phyloP scores from a whole-genome alignment of 2,113 vertebrate genomes.

The Terrapene triunguis region DNA sequence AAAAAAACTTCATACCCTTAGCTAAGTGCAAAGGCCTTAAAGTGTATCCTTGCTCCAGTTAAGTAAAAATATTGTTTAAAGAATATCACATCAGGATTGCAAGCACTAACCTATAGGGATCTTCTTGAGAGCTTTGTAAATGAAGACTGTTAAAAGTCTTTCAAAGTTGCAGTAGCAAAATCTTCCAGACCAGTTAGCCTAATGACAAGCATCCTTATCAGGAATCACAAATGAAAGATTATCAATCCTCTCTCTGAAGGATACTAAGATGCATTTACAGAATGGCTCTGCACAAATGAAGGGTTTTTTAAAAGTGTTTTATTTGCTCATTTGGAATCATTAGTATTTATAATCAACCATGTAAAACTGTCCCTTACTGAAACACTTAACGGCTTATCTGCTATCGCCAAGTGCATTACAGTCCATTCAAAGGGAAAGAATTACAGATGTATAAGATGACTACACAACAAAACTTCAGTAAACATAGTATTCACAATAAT shows the following conservation, averaged over 20 bases:
- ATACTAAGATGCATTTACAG: constrained; percentile 26
- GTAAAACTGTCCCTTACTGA: constrained; percentile 30
- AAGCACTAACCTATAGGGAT: not conserved
- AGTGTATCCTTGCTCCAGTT: rapidly evolving
- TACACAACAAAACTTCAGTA: constrained; percentile 24
- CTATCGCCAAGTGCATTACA: constrained; percentile 47
- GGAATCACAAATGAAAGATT: constrained; percentile 17
- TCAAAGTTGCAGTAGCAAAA: not conserved
- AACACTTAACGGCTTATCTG: constrained; percentile 18
- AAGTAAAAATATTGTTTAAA: not conserved
- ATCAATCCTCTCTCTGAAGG: constrained; percentile 19
- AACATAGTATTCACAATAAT: not conserved
- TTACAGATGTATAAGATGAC: constrained; percentile 20
- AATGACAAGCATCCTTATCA: constrained; percentile 20
- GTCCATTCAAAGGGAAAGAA: constrained; percentile 4
- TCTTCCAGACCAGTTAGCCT: constrained; percentile 9
- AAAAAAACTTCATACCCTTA: not conserved
- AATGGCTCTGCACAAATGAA: constrained; percentile 26
- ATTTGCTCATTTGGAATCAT: constrained; percentile 67
- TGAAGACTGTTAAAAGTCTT: not conserved
- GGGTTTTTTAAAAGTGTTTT: constrained; percentile 35
- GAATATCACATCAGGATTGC: not conserved
- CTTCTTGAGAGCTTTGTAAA: constrained; percentile 26
- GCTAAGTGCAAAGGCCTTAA: not conserved
- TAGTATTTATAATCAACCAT: constrained; percentile 53